Evolutionary conservation across 2,888 invertebrate species (phyloP), one percentile per base, ranked within the genome.

Genomic region (Aproaerema taeniolella): DNA sequence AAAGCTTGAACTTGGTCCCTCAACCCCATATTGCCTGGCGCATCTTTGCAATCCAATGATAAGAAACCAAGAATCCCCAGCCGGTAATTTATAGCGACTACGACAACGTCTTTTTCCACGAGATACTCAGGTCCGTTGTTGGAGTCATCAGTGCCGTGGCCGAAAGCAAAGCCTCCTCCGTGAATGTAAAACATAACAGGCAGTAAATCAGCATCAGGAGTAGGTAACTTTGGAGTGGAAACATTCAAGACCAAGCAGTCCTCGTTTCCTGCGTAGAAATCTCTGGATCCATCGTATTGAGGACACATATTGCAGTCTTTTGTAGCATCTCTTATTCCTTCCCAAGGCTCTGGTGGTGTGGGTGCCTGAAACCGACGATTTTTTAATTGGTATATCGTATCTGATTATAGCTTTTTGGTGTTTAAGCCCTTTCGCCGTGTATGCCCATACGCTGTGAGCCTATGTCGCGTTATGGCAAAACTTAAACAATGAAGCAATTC

Each of bases 281-380:
- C 49, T 17, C 43, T 49, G 0, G 45, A 16, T 3, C 62, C 31
- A 30, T 67, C 56, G 2, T 54, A 35, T 50, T 77, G 75, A 15
- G 48, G 43, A 7, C 61, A 50, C 24, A 62, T 42, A 20, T 66
- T 57, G 7, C 49, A 45, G 41, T 49, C 31, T 37, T 67, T 61
- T 2, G 82, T 82, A 6, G 88, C 88, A 60, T 88, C 83, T 64
- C 81, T 77, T 30, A 77, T 73, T 0, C 75, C 78, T 10, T 67
- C 44, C 85, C 83, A 86, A 37, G 69, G 50, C 9, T 74, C 69
- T 10, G 75, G 62, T 15, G 75, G 52, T 45, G 74, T 62, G 2
- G 85, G 86, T 50, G 53, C 65, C 77, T 79, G 46, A 5, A 65
- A 70, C 7, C n/a, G n/a, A n/a, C n/a, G n/a, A n/a, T n/a, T n/a